Percentiles rank a stretch among this genome's conserved stretches.
Conservation (phyloP, 2,113 vertebrate genomes). For the Microtus richardsoni region DNA sequence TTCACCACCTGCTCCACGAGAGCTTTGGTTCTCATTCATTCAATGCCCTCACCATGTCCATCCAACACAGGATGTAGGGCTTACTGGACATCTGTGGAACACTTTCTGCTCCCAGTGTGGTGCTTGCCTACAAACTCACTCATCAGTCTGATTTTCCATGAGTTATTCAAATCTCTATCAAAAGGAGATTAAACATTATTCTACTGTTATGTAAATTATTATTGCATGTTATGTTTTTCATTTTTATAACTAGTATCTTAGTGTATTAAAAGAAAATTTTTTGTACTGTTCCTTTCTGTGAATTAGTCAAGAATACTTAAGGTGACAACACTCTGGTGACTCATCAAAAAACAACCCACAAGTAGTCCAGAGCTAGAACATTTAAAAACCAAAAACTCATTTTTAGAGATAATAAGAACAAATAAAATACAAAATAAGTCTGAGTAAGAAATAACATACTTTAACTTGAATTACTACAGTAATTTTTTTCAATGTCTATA, state of each 20-base stretch:
- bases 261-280: background rate
- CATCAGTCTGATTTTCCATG: background rate
- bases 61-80: background rate
- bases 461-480: constrained; percentile 53
- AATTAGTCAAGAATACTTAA: background rate
- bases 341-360: background rate
- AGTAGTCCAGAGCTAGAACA: background rate
- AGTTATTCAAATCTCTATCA: background rate
- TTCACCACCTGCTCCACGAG: background rate
- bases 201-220: background rate
- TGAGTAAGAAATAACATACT: constrained; percentile 41
- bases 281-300: background rate
- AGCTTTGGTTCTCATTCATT: background rate
- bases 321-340: background rate
- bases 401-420: constrained; percentile 31
- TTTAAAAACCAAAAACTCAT: background rate
- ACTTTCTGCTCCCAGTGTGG: background rate
- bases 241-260: background rate
- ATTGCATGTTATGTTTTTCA: background rate
- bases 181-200: background rate
- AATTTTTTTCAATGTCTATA: constrained; percentile 63
- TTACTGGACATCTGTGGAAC: background rate
- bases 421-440: constrained; percentile 52
- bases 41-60: background rate
- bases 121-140: background rate